A percentile compares a stretch with the other conserved stretches of the same genome.
phyloP scores from a whole-genome alignment of 2,113 vertebrate genomes.

The Varanus salvator region DNA sequence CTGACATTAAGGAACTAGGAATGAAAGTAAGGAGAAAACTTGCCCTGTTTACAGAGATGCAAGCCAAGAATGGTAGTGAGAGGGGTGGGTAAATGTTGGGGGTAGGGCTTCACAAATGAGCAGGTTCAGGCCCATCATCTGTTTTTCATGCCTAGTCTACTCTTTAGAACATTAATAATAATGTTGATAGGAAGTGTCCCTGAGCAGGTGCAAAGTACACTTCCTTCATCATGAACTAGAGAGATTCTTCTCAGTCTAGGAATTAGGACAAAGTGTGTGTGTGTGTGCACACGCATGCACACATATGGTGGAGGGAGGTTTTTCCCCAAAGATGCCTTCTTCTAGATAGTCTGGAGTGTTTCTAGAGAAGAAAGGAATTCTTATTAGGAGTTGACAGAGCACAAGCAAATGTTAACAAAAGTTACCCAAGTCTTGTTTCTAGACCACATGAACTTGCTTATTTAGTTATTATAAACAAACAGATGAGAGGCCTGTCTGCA shows the following conservation, averaged over 20 bases:
- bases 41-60: neutral
- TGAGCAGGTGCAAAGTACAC: neutral
- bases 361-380: neutral
- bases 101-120: neutral
- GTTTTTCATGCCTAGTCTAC: neutral
- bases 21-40: neutral
- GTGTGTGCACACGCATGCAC: too few species aligned
- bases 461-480: neutral
- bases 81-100: rapidly evolving
- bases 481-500: neutral
- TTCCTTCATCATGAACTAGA: neutral
- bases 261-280: neutral
- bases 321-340: neutral
- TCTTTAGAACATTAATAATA: neutral
- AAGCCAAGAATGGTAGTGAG: neutral
- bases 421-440: neutral
- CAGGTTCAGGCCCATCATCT: neutral
- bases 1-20: neutral
- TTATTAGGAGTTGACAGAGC: neutral
- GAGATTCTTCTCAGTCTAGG: neutral
- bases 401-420: too few species aligned
- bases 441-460: neutral
- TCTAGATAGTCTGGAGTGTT: neutral
- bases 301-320: too few species aligned
- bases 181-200: neutral